Conservation (phyloP, 2,888 invertebrate genomes). For the Torymus aiolomorphi region DNA sequence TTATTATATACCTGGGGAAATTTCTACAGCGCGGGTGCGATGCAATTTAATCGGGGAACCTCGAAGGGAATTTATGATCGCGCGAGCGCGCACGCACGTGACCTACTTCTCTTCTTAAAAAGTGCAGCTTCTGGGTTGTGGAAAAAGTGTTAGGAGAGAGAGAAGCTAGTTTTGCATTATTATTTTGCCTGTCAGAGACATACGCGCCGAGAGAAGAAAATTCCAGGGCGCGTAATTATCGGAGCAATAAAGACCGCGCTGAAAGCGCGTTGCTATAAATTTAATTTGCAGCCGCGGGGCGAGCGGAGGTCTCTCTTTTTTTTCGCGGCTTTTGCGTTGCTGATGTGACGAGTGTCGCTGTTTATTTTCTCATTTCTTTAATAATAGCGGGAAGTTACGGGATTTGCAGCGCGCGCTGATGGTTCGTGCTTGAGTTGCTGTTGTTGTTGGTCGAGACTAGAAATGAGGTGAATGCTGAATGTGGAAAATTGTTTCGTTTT, state of each 20-base stretch:
- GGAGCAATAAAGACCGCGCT: neutral
- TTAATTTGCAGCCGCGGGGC: too few species aligned
- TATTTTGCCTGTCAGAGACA: slow-evolving; percentile 6
- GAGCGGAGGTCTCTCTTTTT: too few species aligned
- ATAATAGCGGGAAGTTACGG: too few species aligned
- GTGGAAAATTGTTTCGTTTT: too few species aligned
- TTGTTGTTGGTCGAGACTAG: too few species aligned
- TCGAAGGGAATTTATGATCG: slow-evolving; percentile 40
- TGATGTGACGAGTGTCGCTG: too few species aligned
- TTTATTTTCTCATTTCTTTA: too few species aligned
- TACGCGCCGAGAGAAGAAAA: neutral
- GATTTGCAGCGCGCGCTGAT: too few species aligned
- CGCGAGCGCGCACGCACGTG: slow-evolving; percentile 20
- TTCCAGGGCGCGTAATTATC: neutral
- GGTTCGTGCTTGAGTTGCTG: too few species aligned
- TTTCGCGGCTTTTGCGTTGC: too few species aligned
- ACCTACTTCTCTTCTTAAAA: slow-evolving; percentile 32
- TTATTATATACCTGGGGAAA: neutral
- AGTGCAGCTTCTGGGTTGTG: neutral
- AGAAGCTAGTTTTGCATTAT: neutral
- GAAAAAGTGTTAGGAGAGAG: neutral
- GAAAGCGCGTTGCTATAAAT: too few species aligned
- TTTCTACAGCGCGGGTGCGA: neutral
- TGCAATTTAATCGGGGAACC: slow-evolving; percentile 27
- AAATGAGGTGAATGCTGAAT: too few species aligned